phyloP scores from a whole-genome alignment of 2,797 vertebrate species.

The Bradypodion pumilum region DNA sequence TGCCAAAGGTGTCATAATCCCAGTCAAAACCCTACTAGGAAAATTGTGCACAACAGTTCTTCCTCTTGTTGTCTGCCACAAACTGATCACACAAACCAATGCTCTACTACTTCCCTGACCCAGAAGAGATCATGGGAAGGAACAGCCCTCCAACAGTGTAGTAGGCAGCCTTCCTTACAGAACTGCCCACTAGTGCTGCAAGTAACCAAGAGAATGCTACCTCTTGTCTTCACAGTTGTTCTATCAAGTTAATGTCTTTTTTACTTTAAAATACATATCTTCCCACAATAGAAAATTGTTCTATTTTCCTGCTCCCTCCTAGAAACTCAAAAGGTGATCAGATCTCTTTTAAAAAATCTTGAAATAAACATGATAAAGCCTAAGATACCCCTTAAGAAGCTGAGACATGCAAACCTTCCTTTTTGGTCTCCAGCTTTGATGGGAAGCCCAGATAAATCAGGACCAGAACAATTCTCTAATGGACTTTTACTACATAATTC shows the following conservation, averaged over 20 bases:
- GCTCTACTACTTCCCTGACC: no score
- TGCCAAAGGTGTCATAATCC: neutral
- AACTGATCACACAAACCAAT: no score
- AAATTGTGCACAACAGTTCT: no score
- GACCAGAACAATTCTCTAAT: neutral
- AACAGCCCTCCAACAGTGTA: no score
- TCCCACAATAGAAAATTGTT: neutral
- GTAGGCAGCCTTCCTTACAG: no score
- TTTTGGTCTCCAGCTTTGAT: neutral
- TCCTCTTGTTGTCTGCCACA: no score
- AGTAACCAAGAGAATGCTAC: neutral
- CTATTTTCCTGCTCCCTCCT: neutral
- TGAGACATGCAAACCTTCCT: neutral
- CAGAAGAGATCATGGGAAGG: no score
- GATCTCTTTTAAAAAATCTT: neutral
- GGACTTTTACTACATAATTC: constrained; percentile 4
- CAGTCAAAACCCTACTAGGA: no score
- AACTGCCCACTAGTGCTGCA: no score
- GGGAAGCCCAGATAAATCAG: fast-evolving
- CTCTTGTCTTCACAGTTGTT: neutral
- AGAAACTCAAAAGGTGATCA: neutral
- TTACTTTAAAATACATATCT: neutral
- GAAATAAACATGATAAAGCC: neutral
- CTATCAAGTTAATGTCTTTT: neutral
- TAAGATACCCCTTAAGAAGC: neutral